Conservation (phyloP, 2,888 invertebrate genomes). For the Ophion costatus region DNA sequence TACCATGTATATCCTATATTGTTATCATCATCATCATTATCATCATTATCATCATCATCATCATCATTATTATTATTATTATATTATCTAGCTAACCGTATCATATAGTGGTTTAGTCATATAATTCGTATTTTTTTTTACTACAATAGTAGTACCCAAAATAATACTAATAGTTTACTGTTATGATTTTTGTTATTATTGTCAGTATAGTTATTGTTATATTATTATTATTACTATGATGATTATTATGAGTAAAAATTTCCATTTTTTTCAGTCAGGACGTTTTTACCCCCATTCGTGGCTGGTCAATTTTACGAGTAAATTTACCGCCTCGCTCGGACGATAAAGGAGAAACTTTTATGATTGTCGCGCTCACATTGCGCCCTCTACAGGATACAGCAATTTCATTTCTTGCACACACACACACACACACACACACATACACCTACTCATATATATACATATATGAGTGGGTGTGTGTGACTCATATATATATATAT, state of each 20-base stretch:
- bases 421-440: no score
- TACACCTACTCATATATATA: no score
- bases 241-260: not conserved
- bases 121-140: not conserved
- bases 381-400: slow-evolving; percentile 45
- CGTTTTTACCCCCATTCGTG: not conserved
- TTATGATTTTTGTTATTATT: not conserved
- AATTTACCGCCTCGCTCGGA: slow-evolving; percentile 26
- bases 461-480: not conserved
- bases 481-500: no score
- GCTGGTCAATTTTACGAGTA: slow-evolving; percentile 1
- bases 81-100: no score
- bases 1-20: no score
- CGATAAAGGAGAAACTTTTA: slow-evolving; percentile 31
- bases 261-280: not conserved
- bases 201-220: not conserved
- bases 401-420: slow-evolving; percentile 43
- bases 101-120: not conserved
- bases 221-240: not conserved
- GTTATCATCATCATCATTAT: no score
- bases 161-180: not conserved
- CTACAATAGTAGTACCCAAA: not conserved
- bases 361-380: not conserved
- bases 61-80: no score
- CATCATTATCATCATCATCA: no score